Percentiles rank a stretch among this genome's conserved stretches.
Evolutionary conservation across 2,888 invertebrate genomes (phyloP).

Genomic region (Caenorhabditis macrosperma): DNA sequence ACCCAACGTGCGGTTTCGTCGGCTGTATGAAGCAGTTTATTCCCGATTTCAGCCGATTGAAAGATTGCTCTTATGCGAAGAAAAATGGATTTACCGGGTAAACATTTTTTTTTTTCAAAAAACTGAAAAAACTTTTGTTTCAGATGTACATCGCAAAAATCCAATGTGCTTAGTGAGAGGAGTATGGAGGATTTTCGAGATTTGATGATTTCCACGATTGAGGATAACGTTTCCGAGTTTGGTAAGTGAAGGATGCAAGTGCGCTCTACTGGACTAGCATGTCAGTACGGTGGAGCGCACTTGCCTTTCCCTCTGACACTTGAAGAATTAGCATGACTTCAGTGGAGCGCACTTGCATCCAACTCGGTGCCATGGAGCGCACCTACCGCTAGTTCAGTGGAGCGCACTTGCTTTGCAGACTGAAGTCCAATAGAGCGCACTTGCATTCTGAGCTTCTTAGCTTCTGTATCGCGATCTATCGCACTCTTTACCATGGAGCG

Average conservation of each 20-base stretch:
- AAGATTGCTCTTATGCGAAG: slow-evolving; percentile 28
- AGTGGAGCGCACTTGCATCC: no score
- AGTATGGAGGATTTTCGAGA: slow-evolving; percentile 50
- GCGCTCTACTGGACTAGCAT: no score
- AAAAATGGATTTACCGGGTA: slow-evolving; percentile 38
- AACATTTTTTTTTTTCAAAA: background rate
- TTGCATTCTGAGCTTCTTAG: background rate
- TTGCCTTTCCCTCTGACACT: no score
- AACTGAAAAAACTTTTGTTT: background rate
- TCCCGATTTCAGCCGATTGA: slow-evolving; percentile 32
- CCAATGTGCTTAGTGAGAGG: slow-evolving; percentile 19
- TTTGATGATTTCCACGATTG: slow-evolving; percentile 33
- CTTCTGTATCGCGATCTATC: no score
- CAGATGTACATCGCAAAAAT: slow-evolving; percentile 37
- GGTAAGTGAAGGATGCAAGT: slow-evolving; percentile 20
- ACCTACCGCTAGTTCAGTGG: no score
- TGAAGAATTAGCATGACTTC: no score
- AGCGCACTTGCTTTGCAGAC: no score
- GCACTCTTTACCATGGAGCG: no score
- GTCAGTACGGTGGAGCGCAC: no score
- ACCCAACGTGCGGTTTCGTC: slow-evolving; percentile 32
- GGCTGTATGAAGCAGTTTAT: slow-evolving; percentile 28
- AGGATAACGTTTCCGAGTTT: slow-evolving; percentile 16
- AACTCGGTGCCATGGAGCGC: no score
- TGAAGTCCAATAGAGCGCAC: no score